Percentiles rank a stretch among this genome's conserved stretches.
These are phyloP conservation scores for Noctua janthina DNA, from an alignment of 2,888 invertebrate species.

Conservation along the genomic window DNA sequence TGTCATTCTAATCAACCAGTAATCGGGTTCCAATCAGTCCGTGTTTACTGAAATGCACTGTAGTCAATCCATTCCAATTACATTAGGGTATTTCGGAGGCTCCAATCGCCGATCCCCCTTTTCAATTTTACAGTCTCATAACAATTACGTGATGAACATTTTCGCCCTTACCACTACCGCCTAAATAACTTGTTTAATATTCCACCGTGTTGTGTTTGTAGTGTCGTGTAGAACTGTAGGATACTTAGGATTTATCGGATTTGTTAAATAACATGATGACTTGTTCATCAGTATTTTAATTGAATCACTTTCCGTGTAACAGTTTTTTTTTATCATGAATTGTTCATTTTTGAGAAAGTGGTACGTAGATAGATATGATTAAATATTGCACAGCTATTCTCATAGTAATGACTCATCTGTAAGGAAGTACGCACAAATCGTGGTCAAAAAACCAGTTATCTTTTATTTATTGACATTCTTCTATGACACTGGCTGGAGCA, in stretches of 20 bases:
- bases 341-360: background rate
- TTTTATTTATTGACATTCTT: conserved; percentile 34
- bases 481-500: conserved; percentile 8
- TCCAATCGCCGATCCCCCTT: conserved; percentile 40
- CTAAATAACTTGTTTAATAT: conserved; percentile 44
- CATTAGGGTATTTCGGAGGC: conserved; percentile 47
- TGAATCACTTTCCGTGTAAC: background rate
- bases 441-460: background rate
- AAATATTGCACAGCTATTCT: background rate
- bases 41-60: conserved; percentile 48
- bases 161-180: conserved; percentile 48
- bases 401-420: background rate
- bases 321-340: background rate
- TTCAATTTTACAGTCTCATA: conserved; percentile 59
- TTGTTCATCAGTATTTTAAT: background rate
- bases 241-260: background rate
- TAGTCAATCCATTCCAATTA: conserved; percentile 57
- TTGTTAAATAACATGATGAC: background rate
- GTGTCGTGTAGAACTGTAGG: background rate
- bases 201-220: conserved; percentile 38
- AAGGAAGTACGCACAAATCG: conserved; percentile 20
- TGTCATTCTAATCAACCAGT: conserved; percentile 33
- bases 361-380: background rate
- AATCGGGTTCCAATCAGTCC: conserved; percentile 19
- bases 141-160: conserved; percentile 54